Percentiles rank a stretch among this genome's conserved stretches.
Conservation (phyloP, 2,797 vertebrate species). For the Dendrocincla fuliginosa region DNA sequence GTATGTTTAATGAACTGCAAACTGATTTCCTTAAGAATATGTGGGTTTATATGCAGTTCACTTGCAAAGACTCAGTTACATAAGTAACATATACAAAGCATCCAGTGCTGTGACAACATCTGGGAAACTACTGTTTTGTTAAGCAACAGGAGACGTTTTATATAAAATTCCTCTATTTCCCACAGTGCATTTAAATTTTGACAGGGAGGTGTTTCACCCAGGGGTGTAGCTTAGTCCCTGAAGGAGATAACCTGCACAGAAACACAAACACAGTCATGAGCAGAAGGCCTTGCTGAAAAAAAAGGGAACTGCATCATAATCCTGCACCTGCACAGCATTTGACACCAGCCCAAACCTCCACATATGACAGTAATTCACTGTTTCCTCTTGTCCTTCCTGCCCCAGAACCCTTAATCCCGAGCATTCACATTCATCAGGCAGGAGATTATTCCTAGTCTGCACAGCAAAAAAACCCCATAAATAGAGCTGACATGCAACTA, state of each 20-base stretch:
- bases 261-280: not conserved
- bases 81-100: not conserved
- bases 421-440: not conserved
- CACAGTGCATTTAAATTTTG: not conserved
- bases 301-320: not conserved
- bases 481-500: not conserved
- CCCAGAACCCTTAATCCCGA: constrained; percentile 15
- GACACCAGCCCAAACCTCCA: not conserved
- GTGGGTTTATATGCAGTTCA: not conserved
- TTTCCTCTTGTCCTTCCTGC: constrained; percentile 46
- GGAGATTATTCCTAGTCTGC: not conserved
- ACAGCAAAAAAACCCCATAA: not conserved
- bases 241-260: not conserved
- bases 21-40: not conserved
- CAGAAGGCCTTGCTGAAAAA: not conserved
- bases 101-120: not conserved
- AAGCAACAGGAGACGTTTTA: not conserved
- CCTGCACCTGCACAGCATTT: not conserved
- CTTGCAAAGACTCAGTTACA: not conserved
- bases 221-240: not conserved
- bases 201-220: not conserved
- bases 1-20: not conserved
- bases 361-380: constrained; percentile 4
- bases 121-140: not conserved
- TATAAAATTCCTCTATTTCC: not conserved